Base-by-base conservation (phyloP, 2,888 invertebrate species). In the Epinotia ramella region DNA sequence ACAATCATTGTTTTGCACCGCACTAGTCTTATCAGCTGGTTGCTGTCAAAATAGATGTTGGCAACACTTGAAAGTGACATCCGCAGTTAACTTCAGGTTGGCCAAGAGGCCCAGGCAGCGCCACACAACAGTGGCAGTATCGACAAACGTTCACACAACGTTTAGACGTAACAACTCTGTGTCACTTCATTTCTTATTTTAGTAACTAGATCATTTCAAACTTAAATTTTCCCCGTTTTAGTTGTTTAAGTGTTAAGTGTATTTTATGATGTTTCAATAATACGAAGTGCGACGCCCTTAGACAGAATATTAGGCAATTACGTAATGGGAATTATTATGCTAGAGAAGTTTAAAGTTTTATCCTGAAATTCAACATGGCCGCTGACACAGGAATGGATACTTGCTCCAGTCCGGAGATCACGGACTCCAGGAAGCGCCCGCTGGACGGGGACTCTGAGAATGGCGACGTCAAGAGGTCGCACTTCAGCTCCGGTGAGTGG, bases 311-410 rank as follows among this genome's bases (percentile, higher is more conserved):
- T 83, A 90, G 91, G 89, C 88, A 91, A 93, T 94, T 94, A 94
- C 94, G 94, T 94, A 94, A 94, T 94, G 94, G 94, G 92, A 94
- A 94, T 94, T 94, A 94, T 94, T 94, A 94, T 94, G 94, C 92
- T 94, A 92, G 90, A 94, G 91, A 94, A 91, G 93, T 94, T 92
- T 88, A 92, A 93, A 93, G 93, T 93, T 93, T 94, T 93, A 89
- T 91, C 92, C 94, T 94, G 93, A 94, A 93, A 93, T 93, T 91
- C 96, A 96, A 97, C 95, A 97, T 97, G 97, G 97, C 97, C 96
- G 97, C 97, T 95, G 97, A 97, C 95, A 97, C 97, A 96, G 97
- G 97, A 96, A 97, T 97, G 97, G 97, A 97, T 96, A 97, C 97
- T 96, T 97, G 97, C 96, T 97, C 97, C 94, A 97, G 97, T 96